phyloP scores from a whole-genome alignment of 2,888 invertebrate genomes.

The Geotrupes spiniger region DNA sequence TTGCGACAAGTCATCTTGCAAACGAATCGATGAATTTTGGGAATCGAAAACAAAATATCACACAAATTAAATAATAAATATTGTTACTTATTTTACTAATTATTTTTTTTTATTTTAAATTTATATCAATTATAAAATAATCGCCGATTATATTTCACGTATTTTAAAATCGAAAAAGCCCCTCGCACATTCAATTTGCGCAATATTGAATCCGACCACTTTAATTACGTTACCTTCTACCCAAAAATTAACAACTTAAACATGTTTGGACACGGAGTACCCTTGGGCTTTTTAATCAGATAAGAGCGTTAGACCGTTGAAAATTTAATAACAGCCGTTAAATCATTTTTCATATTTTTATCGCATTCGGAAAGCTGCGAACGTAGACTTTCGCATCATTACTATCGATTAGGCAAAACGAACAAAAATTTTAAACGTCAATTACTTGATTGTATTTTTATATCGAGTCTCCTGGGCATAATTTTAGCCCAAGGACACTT shows the following conservation, averaged over 20 bases:
- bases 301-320: constrained; percentile 33
- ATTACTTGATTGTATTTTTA: neutral
- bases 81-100: too few relatives aligned
- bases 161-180: too few relatives aligned
- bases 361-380: neutral
- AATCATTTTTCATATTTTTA: constrained; percentile 6
- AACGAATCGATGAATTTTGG: too few relatives aligned
- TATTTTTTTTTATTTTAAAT: too few relatives aligned
- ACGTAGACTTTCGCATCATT: neutral
- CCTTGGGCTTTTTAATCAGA: constrained; percentile 37
- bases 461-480: neutral
- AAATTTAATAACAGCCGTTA: constrained; percentile 15
- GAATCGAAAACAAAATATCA: too few relatives aligned
- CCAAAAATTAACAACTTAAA: constrained; percentile 10
- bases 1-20: too few relatives aligned
- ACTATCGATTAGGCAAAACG: too few relatives aligned
- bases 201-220: neutral
- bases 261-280: constrained; percentile 17
- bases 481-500: constrained; percentile 3
- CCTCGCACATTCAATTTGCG: too few relatives aligned
- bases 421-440: too few relatives aligned
- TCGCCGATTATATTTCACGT: too few relatives aligned
- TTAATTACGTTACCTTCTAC: neutral
- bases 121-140: too few relatives aligned
- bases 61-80: too few relatives aligned